phyloP scores from a whole-genome alignment of 2,888 invertebrate genomes.

The Heteromyza rotundicornis region DNA sequence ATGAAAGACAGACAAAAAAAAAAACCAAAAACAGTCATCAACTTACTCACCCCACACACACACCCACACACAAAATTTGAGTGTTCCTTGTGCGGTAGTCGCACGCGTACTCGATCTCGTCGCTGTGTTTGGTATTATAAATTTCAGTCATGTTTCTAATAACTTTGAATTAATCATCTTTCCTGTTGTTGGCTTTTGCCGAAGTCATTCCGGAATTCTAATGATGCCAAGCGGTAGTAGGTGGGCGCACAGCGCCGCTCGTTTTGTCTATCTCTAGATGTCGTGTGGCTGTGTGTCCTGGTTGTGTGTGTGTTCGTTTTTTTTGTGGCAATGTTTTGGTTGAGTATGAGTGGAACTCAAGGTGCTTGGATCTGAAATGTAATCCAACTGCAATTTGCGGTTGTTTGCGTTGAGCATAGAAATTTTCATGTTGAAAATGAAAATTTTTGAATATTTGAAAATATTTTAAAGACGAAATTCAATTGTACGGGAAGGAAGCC shows the following conservation, averaged over 20 bases:
- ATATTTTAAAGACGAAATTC: too few relatives aligned
- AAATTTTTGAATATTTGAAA: too few relatives aligned
- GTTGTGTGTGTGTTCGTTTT: neutral
- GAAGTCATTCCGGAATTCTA: slow-evolving; percentile 32
- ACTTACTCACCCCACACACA: too few relatives aligned
- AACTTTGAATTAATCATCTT: slow-evolving; percentile 63
- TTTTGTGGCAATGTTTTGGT: neutral
- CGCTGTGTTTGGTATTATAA: too few relatives aligned
- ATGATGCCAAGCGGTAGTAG: slow-evolving; percentile 27
- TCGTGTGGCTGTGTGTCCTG: neutral
- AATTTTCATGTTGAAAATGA: too few relatives aligned
- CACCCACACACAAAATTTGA: too few relatives aligned
- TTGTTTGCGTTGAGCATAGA: slow-evolving; percentile 41
- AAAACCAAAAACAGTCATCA: too few relatives aligned
- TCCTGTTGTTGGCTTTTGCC: slow-evolving; percentile 44
- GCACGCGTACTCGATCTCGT: neutral
- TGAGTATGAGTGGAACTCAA: neutral
- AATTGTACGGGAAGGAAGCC: too few relatives aligned
- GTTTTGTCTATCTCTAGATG: neutral
- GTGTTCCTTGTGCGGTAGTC: neutral
- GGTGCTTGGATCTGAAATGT: slow-evolving; percentile 42
- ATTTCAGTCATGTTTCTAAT: slow-evolving; percentile 64
- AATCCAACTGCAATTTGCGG: slow-evolving; percentile 52
- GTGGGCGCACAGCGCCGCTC: neutral
- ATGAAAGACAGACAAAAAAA: neutral